A percentile compares a stretch with the other conserved stretches of the same genome.
Evolutionary conservation across 2,113 vertebrate genomes (phyloP).

Genomic region (Rhagologus leucostigma): DNA sequence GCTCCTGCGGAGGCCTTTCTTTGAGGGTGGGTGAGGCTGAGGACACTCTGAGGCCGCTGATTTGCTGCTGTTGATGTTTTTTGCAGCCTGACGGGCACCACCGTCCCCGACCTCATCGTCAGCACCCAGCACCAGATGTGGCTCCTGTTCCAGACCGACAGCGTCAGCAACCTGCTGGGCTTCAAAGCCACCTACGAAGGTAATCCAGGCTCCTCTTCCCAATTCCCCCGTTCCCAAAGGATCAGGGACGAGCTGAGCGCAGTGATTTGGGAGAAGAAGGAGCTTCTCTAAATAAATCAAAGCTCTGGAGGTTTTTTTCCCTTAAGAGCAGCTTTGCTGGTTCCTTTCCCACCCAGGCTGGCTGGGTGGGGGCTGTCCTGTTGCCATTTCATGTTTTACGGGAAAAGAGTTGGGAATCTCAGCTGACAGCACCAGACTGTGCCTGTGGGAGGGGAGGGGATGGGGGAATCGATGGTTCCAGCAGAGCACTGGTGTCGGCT

Average conservation of each 20-base stretch:
- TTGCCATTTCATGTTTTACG: neutral
- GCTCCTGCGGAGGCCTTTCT: neutral
- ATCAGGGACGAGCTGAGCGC: neutral
- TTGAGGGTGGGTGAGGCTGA: neutral
- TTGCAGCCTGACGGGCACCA: conserved; percentile 88
- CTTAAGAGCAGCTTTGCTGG: neutral
- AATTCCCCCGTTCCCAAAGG: too few relatives aligned
- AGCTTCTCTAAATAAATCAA: neutral
- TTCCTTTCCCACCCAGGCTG: neutral
- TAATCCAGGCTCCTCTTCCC: conserved; percentile 33
- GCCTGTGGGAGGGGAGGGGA: neutral
- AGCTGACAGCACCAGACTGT: neutral
- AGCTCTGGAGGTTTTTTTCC: neutral
- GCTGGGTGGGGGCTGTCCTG: fast-evolving
- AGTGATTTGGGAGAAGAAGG: neutral
- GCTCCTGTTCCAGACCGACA: conserved; percentile 97
- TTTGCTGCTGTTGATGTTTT: neutral
- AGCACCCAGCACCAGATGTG: conserved; percentile 98
- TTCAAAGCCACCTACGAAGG: conserved; percentile 97
- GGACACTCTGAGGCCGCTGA: neutral
- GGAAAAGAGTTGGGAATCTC: neutral
- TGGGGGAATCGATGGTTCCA: neutral
- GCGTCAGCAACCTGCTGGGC: conserved; percentile 90
- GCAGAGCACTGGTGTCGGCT: neutral
- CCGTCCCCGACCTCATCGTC: conserved; percentile 93